Percentiles rank a stretch among this genome's conserved stretches.
These are phyloP conservation scores for Hydrolagus affinis DNA, from an alignment of 2,113 vertebrate species.

Conservation along the genomic window DNA sequence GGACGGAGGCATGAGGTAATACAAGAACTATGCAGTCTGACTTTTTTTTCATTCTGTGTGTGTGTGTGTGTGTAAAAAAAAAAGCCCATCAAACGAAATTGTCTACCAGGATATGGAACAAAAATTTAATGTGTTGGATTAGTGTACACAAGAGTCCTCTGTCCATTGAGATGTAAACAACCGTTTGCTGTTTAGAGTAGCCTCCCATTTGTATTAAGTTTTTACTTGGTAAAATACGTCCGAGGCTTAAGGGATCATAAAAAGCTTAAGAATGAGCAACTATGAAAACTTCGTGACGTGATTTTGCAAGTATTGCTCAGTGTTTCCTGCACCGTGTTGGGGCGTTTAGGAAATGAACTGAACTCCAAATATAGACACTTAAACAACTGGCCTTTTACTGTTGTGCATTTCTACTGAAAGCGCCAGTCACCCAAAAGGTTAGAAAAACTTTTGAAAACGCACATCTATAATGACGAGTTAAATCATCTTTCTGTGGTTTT, in stretches of 20 bases:
- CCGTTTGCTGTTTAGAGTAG: constrained; percentile 7
- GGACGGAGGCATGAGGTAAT: constrained; percentile 49
- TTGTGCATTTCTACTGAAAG: constrained; percentile 39
- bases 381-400: constrained; percentile 34
- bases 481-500: constrained; percentile 58
- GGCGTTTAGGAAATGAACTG: neutral
- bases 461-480: constrained; percentile 10
- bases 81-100: neutral
- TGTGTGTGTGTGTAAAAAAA: neutral
- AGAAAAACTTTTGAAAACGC: neutral
- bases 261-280: neutral
- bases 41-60: constrained; percentile 34
- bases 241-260: neutral
- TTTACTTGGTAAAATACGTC: neutral
- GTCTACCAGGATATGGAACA: constrained; percentile 13
- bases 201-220: neutral
- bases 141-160: constrained; percentile 10
- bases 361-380: constrained; percentile 14
- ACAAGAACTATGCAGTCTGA: constrained; percentile 36
- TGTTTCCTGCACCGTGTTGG: neutral
- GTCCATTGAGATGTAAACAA: constrained; percentile 1
- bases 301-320: constrained; percentile 6
- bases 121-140: constrained; percentile 22
- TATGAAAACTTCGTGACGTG: constrained; percentile 4
- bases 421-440: constrained; percentile 33